Evolutionary conservation across 1,140 invertebrate species (phyloP), one percentile per base, ranked within the genome.

Genomic region (Drosophila kikkawai): DNA sequence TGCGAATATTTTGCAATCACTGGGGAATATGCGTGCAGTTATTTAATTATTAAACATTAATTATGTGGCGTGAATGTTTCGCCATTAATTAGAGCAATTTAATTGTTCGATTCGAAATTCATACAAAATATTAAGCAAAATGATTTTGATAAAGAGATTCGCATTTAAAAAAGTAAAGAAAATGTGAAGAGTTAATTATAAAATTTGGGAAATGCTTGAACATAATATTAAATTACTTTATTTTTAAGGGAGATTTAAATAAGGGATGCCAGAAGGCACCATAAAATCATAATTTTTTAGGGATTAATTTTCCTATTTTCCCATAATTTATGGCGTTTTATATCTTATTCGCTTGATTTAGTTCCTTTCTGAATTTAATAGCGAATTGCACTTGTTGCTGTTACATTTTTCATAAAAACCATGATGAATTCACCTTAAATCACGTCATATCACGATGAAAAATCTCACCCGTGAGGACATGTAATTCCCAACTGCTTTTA

Each of bases 31-130:
- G 55, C 55, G 36, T 60, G 41, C 58, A 42, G 61, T 42, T 22
- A 26, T 41, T 65, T 22, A 61, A 34, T 65, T 42, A 39, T 41
- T 41, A 29, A 64, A 32, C n/a, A 60, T 41, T 19, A 60, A 60
- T 29, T 60, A 17, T 32, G 34, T 41, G 26, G 37, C 56, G 17
- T 61, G 37, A 56, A 22, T 34, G 36, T 63, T 26, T 42, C 36
- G 13, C 7, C 36, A 26, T 56, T 56, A n/a, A 56, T 26, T 39
- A 22, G 4, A 39, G 53, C 53, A 39, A 56, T 34, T 19, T 19
- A 17, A 6, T 19, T 39, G 15, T n/a, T 56, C 1, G 8, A 39
- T 26, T 22, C 5, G 36, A 9, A 55, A n/a, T 39, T 56, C 15
- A 39, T 11, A 37, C 51, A 39, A 37, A 22, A 22, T 55, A 15